Percentiles rank a stretch among this genome's conserved stretches.
Conservation (phyloP, 2,113 vertebrate genomes). For the Toxostoma redivivum region DNA sequence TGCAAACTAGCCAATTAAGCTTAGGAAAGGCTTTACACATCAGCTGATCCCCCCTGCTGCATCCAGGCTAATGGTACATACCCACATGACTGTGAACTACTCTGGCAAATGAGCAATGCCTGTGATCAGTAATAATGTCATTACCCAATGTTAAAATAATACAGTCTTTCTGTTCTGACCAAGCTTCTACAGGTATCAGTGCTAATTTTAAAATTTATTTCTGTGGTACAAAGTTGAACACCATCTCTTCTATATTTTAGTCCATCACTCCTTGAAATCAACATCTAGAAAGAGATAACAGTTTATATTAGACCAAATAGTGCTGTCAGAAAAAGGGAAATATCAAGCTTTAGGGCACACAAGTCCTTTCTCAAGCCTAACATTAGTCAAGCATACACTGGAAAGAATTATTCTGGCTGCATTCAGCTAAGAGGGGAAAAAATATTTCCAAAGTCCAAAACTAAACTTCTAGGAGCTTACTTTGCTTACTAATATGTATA, state of each 20-base stretch:
- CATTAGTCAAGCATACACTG: background rate
- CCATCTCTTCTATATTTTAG: background rate
- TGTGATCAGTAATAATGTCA: background rate
- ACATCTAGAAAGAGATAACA: background rate
- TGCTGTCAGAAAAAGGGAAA: background rate
- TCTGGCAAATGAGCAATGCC: background rate
- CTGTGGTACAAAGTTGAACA: background rate
- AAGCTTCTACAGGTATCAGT: background rate
- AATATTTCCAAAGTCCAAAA: background rate
- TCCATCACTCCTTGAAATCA: background rate
- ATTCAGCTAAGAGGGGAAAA: background rate
- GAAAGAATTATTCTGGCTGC: background rate
- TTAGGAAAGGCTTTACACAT: slow-evolving; percentile 11
- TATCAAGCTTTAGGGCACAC: background rate
- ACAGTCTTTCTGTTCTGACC: background rate
- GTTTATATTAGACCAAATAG: background rate
- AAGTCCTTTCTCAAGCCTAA: background rate
- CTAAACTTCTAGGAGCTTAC: background rate
- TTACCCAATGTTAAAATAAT: background rate
- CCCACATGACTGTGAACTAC: background rate
- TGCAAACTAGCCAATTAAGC: background rate
- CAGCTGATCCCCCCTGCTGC: background rate
- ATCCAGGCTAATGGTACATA: background rate
- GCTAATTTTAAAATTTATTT: background rate
- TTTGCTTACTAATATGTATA: background rate